phyloP scores from a whole-genome alignment of 2,113 vertebrate species.

The Lepisosteus oculatus region DNA sequence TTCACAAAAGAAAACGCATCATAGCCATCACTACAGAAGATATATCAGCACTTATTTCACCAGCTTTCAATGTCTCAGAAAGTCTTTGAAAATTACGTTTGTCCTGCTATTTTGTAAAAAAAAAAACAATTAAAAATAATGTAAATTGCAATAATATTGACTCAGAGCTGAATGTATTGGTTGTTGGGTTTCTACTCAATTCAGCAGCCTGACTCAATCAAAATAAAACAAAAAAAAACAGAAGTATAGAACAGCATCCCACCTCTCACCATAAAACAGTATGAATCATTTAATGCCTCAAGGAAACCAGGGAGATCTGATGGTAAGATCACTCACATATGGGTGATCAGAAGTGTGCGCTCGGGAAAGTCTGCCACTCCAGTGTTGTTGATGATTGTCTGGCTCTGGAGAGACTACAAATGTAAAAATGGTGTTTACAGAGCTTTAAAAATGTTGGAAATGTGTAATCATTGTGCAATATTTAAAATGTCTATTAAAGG shows the following conservation, averaged over 20 bases:
- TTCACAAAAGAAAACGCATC: conserved; percentile 11
- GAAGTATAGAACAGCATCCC: conserved; percentile 30
- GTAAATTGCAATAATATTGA: conserved; percentile 9
- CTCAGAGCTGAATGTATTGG: conserved; percentile 14
- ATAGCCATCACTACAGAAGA: conserved; percentile 13
- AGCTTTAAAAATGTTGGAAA: conserved; percentile 60
- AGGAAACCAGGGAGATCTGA: neutral
- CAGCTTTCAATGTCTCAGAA: conserved; percentile 14
- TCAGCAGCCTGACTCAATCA: conserved; percentile 3
- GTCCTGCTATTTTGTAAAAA: conserved; percentile 1
- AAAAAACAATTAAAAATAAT: conserved; percentile 4
- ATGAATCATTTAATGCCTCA: conserved; percentile 11
- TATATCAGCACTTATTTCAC: conserved; percentile 23
- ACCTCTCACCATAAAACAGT: conserved; percentile 17
- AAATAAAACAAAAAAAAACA: conserved; percentile 19
- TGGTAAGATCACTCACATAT: conserved; percentile 23
- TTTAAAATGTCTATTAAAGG: conserved; percentile 41
- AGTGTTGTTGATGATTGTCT: neutral
- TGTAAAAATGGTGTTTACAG: conserved; percentile 60
- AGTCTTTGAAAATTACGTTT: neutral
- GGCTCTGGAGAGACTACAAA: conserved; percentile 32
- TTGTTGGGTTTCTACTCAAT: conserved; percentile 19
- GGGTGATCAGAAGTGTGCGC: conserved; percentile 15
- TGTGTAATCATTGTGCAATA: conserved; percentile 61
- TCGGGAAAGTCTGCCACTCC: neutral